Evolutionary conservation across 1,140 invertebrate genomes (phyloP), one percentile per base, ranked within the genome.

Genomic region (Medauroidea extradentata): DNA sequence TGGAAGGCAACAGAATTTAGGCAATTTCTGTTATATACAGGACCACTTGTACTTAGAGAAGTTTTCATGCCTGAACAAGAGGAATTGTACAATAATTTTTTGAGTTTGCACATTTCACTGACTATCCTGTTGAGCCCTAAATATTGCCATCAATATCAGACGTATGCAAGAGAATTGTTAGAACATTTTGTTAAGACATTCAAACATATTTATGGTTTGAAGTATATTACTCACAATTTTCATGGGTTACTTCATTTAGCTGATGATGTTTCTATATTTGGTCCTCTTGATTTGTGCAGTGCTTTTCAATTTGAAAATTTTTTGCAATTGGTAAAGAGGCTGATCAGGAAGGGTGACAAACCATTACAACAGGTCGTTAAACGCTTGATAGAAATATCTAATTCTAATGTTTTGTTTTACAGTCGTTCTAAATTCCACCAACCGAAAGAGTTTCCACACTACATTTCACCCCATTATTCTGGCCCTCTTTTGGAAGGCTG

Each of bases 1-100:
- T 75, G 67, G 67, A 74, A 74, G 65, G 69, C 69, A 1, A 71
- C 71, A 14, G 70, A 75, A 63, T 67, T 67, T 23, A 53, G 65
- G 8, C 59, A 63, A 18, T 71, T 72, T 56, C 60, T 73, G 8
- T 54, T 70, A 42, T 74, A 74, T 53, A 56, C 59, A 23, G 67
- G 63, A 3, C 68, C 68, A 16, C 23, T 73, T n/a, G 58, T 66
- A 49, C 63, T 74, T 7, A 4, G 11, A 11, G 11, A 34, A 7
- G 29, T 34, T 34, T 34, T 34, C 5, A 34, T 34, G 4, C 29
- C 29, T 13, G 5, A 54, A 23, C 25, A 53, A 21, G 27, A 29
- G 25, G 41, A 58, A 2, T 27, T 27, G 18, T 19, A 57, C 13
- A 42, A 42, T 13, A 46, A 62, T 44, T 57, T 51, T 29, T 4